Evolutionary conservation across 2,888 invertebrate species (phyloP), one percentile per base, ranked within the genome.

Genomic region (Drosophila dives): DNA sequence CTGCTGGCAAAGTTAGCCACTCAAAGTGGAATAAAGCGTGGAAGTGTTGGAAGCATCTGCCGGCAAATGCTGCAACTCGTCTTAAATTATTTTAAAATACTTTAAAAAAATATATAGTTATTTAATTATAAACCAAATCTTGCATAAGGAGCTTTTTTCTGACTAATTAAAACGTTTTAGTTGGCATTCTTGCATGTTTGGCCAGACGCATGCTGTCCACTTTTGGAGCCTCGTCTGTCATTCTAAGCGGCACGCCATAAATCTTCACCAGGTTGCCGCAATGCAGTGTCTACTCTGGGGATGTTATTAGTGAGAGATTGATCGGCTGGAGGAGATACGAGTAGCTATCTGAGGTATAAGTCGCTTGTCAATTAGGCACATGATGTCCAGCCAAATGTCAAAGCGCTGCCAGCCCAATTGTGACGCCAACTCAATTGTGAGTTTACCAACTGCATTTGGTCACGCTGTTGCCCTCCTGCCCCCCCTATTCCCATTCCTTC

Each of bases 111-210:
- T 20, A 20, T 8, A 15, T 15, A 23, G 3, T 7, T 8, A 4
- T 40, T 40, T 40, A 4, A n/a, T 40, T 34, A 26, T 23, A 15
- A n/a, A 5, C 23, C 17, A 29, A 4, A 15, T 20, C 42, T 20
- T 20, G 53, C 33, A 15, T 20, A 12, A 6, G 6, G 26, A 15
- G 11, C n/a, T 17, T 5, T 38, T n/a, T n/a, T 64, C 32, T 40
- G 48, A 54, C 71, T 90, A 90, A 85, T 85, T 90, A 85, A 85
- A 90, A 83, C 90, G 82, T 88, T 82, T 77, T 80, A 58, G 36
- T 29, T 51, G 45, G 50, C 74, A 86, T 86, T 90, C 74, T 86
- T 73, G 71, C 90, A 86, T 86, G 83, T 81, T 58, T 49, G 56
- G 49, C 12, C 72, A 51, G 60, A 69, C 83, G 81, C 77, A 77